Percentiles rank a stretch among this genome's conserved stretches.
These are phyloP conservation scores for Phengaris arion DNA, from an alignment of 2,888 invertebrate species.

Conservation along the genomic window DNA sequence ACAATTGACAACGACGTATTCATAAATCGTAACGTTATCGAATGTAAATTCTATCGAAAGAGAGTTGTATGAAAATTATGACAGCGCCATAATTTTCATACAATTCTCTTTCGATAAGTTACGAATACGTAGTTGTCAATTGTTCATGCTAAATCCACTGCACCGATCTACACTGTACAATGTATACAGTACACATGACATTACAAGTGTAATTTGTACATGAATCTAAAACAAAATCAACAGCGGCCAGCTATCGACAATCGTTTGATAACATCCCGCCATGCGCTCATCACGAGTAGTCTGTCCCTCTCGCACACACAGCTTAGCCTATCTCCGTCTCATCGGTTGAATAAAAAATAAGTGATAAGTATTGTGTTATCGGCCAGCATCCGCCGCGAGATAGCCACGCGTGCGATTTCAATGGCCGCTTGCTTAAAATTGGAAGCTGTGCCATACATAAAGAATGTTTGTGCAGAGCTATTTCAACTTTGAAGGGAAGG, in stretches of 20 bases:
- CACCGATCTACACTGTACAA: too few relatives aligned
- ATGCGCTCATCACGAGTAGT: constrained; percentile 62
- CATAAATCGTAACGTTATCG: too few relatives aligned
- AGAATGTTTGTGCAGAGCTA: too few relatives aligned
- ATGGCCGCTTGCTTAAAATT: constrained; percentile 32
- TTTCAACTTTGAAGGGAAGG: too few relatives aligned
- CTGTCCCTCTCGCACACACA: constrained; percentile 51
- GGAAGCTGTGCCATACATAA: background rate
- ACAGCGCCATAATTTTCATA: too few relatives aligned
- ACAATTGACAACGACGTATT: too few relatives aligned
- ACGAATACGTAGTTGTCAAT: too few relatives aligned
- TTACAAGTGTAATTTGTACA: background rate
- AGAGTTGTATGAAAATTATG: too few relatives aligned
- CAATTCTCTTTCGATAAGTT: too few relatives aligned
- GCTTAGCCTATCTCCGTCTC: constrained; percentile 51
- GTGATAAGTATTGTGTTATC: constrained; percentile 54
- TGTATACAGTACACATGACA: background rate
- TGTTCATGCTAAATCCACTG: too few relatives aligned
- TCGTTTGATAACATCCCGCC: constrained; percentile 57
- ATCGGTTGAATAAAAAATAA: constrained; percentile 62
- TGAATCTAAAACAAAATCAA: constrained; percentile 30
- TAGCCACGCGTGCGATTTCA: constrained; percentile 23
- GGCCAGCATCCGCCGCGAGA: constrained; percentile 61
- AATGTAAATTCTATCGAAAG: too few relatives aligned
- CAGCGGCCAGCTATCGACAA: constrained; percentile 42